Percentiles rank a stretch among this genome's conserved stretches.
These are phyloP conservation scores for Lordiphosa andalusiaca DNA, from an alignment of 2,888 invertebrate genomes.

Conservation along the genomic window DNA sequence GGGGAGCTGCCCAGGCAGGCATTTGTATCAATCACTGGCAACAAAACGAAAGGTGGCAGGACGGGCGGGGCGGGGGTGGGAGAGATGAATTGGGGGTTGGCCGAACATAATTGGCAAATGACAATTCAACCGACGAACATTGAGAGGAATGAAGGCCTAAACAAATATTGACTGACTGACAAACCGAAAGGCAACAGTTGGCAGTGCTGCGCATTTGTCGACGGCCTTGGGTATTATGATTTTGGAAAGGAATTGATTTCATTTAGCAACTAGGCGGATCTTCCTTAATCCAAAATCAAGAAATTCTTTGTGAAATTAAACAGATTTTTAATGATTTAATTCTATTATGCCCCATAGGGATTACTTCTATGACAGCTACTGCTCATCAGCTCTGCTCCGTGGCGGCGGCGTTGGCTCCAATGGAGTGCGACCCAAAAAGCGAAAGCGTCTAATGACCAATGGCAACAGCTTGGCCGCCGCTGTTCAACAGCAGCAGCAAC, in stretches of 20 bases:
- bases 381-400: conserved; percentile 79
- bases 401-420: conserved; percentile 55
- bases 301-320: too few relatives aligned
- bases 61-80: conserved; percentile 3
- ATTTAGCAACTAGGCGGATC: conserved; percentile 13
- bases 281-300: too few relatives aligned
- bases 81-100: background rate
- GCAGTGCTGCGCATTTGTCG: conserved; percentile 23
- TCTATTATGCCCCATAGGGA: conserved; percentile 80
- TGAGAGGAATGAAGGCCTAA: conserved; percentile 41
- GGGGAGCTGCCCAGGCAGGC: conserved; percentile 6
- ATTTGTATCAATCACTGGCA: conserved; percentile 67
- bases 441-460: conserved; percentile 80
- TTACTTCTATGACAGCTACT: conserved; percentile 83
- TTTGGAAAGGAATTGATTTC: background rate
- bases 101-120: conserved; percentile 63
- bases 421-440: conserved; percentile 79
- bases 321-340: too few relatives aligned
- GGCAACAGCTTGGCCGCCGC: conserved; percentile 74
- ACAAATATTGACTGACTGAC: conserved; percentile 56
- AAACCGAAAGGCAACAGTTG: conserved; percentile 46
- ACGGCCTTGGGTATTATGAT: background rate
- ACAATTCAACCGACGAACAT: conserved; percentile 51
- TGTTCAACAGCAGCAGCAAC: conserved; percentile 73
- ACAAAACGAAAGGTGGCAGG: conserved; percentile 13